Conservation (phyloP, 2,888 invertebrate genomes). For the Elysia crispata region DNA sequence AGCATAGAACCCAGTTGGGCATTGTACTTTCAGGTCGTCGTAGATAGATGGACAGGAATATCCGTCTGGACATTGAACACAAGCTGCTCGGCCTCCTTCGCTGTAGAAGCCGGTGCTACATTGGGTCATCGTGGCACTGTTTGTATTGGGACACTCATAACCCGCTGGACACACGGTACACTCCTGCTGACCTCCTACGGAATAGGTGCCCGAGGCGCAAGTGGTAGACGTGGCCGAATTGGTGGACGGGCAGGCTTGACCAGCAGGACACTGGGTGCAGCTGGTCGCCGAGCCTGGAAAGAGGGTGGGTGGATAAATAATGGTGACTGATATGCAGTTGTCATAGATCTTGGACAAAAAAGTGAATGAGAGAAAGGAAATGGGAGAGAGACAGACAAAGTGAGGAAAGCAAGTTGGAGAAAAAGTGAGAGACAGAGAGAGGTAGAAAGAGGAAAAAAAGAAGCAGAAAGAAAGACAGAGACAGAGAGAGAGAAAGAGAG, state of each 20-base stretch:
- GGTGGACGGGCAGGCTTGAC: constrained; percentile 50
- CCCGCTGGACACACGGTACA: constrained; percentile 72
- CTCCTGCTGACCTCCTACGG: constrained; percentile 59
- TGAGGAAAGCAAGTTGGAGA: too few relatives aligned
- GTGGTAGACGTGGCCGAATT: constrained; percentile 54
- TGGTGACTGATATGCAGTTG: too few relatives aligned
- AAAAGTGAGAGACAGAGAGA: too few relatives aligned
- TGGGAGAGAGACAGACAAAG: too few relatives aligned
- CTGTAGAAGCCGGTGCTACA: constrained; percentile 70
- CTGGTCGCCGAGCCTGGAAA: constrained; percentile 47
- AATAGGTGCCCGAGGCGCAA: constrained; percentile 67
- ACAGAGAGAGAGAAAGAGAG: too few relatives aligned
- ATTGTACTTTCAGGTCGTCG: constrained; percentile 57
- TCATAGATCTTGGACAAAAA: too few relatives aligned
- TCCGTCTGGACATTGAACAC: constrained; percentile 71
- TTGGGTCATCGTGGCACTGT: constrained; percentile 56
- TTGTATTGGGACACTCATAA: constrained; percentile 62
- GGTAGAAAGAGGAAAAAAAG: too few relatives aligned
- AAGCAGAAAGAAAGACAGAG: too few relatives aligned
- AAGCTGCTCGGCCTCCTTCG: constrained; percentile 64
- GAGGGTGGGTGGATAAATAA: not conserved
- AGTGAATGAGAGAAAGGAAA: too few relatives aligned
- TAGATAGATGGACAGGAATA: constrained; percentile 72
- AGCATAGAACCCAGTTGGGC: constrained; percentile 67
- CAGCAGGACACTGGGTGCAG: constrained; percentile 64